phyloP scores from a whole-genome alignment of 2,888 invertebrate species.

The Drosophila yooni region DNA sequence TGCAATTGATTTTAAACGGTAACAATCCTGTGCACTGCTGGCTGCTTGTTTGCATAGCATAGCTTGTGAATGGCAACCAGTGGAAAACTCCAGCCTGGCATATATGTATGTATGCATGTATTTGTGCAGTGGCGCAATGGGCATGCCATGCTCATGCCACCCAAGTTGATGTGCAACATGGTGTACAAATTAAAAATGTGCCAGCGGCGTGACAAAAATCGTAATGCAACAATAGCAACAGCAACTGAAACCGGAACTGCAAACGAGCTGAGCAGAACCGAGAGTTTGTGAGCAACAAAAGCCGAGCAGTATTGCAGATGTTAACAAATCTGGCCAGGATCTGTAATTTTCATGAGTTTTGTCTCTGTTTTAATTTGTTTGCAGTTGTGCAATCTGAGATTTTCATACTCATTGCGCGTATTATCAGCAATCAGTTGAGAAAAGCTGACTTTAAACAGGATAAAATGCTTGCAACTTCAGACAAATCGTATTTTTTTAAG shows the following conservation, averaged over 20 bases:
- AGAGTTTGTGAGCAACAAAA: slow-evolving; percentile 18
- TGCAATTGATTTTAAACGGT: slow-evolving; percentile 74
- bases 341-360: neutral
- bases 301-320: neutral
- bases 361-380: neutral
- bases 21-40: slow-evolving; percentile 50
- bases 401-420: neutral
- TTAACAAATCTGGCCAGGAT: slow-evolving; percentile 19
- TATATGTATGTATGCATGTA: slow-evolving; percentile 5
- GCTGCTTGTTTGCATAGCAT: slow-evolving; percentile 57
- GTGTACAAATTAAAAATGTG: slow-evolving; percentile 72
- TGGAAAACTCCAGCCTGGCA: slow-evolving; percentile 33
- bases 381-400: no score
- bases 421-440: neutral
- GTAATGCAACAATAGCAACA: slow-evolving; percentile 30
- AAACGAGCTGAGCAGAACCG: slow-evolving; percentile 21
- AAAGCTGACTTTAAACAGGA: neutral
- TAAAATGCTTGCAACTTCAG: neutral
- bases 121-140: neutral
- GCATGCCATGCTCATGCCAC: neutral
- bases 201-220: slow-evolving; percentile 62
- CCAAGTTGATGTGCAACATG: slow-evolving; percentile 60
- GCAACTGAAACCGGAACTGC: slow-evolving; percentile 39
- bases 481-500: neutral
- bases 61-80: slow-evolving; percentile 39